Evolutionary conservation across 2,797 vertebrate species (phyloP).

Genomic region (Merluccius polli): DNA sequence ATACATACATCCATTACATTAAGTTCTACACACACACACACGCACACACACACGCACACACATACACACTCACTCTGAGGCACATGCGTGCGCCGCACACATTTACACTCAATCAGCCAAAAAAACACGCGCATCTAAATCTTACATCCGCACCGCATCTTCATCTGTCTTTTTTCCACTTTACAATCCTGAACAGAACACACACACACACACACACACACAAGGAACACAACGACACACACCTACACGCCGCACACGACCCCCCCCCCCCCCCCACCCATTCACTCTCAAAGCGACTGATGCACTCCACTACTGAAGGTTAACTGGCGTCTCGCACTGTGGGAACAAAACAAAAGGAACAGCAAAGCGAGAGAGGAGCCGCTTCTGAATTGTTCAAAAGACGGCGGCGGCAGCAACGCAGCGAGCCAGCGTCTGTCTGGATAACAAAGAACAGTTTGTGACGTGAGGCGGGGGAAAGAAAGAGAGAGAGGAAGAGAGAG

Average conservation of each 20-base stretch:
- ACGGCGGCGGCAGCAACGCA: constrained; percentile 25
- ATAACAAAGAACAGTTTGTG: constrained; percentile 51
- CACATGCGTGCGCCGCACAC: not conserved
- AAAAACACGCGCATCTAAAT: too few species aligned
- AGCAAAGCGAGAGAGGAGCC: constrained; percentile 28
- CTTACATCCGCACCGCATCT: too few species aligned
- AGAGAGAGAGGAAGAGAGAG: constrained; percentile 6
- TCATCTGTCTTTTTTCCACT: constrained; percentile 32
- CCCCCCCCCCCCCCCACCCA: constrained; percentile 19
- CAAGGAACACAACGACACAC: not conserved
- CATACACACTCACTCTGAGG: not conserved
- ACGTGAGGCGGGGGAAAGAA: constrained; percentile 32
- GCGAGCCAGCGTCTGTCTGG: constrained; percentile 41
- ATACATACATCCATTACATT: not conserved
- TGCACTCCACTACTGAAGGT: constrained; percentile 46
- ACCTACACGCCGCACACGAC: too few species aligned
- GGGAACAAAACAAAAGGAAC: constrained; percentile 58
- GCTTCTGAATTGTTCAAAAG: constrained; percentile 58
- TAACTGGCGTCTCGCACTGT: constrained; percentile 54
- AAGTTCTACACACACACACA: not conserved
- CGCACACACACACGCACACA: too few species aligned
- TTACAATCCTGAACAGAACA: constrained; percentile 14
- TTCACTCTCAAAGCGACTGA: constrained; percentile 35
- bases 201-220: not conserved
- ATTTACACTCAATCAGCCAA: not conserved